phyloP scores from a whole-genome alignment of 2,113 vertebrate species.

The Phyllostomus hastatus region DNA sequence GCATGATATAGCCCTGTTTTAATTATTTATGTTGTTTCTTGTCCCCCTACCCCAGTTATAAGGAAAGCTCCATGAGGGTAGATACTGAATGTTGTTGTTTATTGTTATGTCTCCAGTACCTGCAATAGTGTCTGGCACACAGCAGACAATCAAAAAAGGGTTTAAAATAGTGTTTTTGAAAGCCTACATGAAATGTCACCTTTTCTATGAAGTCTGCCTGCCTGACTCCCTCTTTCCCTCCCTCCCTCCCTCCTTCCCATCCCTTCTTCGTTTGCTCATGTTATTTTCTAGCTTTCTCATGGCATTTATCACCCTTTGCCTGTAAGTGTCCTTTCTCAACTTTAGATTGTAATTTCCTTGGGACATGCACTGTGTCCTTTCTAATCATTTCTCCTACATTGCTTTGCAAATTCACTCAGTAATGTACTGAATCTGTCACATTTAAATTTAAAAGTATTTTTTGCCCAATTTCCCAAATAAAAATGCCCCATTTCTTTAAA shows the following conservation, averaged over 20 bases:
- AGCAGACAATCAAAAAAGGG: neutral
- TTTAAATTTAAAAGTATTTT: conserved; percentile 13
- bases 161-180: neutral
- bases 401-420: neutral
- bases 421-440: conserved; percentile 18
- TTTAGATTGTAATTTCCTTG: neutral
- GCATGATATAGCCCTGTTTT: neutral
- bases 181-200: neutral
- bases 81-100: neutral
- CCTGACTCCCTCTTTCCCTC: no score
- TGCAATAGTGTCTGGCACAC: neutral
- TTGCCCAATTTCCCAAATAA: neutral
- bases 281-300: neutral
- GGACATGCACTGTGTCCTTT: neutral
- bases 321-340: neutral
- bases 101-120: neutral
- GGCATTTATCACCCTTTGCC: neutral
- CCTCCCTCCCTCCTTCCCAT: neutral
- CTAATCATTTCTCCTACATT: neutral
- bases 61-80: neutral
- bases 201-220: neutral
- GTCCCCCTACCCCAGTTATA: neutral
- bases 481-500: neutral
- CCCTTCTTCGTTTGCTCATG: neutral
- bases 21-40: conserved; percentile 22